phyloP scores from a whole-genome alignment of 2,888 invertebrate genomes.

The Carabus problematicus region DNA sequence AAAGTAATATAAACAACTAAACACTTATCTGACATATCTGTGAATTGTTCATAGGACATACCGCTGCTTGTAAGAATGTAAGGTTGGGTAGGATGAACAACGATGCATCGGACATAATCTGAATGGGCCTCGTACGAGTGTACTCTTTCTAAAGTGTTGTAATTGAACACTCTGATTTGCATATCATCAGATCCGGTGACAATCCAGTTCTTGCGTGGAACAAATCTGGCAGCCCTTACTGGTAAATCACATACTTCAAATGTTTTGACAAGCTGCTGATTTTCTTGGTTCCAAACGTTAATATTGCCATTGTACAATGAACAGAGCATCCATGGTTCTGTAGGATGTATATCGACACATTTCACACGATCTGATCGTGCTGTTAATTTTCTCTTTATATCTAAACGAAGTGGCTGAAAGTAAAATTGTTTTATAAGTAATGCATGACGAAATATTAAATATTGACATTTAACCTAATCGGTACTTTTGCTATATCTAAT shows the following conservation, averaged over 20 bases:
- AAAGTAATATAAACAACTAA: conserved; percentile 1
- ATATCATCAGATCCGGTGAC: conserved; percentile 97
- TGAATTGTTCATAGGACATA: conserved; percentile 62
- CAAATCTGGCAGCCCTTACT: conserved; percentile 94
- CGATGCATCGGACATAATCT: conserved; percentile 96
- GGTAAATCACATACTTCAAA: conserved; percentile 97
- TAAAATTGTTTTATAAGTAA: conserved; percentile 9
- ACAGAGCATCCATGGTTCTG: conserved; percentile 98
- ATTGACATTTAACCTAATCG: conserved; percentile 38
- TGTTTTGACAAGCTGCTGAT: conserved; percentile 86
- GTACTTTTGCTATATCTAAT: neutral
- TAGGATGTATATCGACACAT: conserved; percentile 96
- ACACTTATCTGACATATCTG: conserved; percentile 1
- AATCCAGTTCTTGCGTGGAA: conserved; percentile 98
- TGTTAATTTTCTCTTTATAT: conserved; percentile 97
- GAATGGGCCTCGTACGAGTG: conserved; percentile 98
- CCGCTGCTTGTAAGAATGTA: conserved; percentile 96
- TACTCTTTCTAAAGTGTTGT: conserved; percentile 95
- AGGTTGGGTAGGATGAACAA: conserved; percentile 96
- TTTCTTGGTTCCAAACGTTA: conserved; percentile 99
- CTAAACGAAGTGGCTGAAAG: conserved; percentile 89
- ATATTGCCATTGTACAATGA: conserved; percentile 99
- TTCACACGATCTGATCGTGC: conserved; percentile 98
- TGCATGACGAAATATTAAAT: conserved; percentile 7
- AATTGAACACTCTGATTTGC: conserved; percentile 96